These are phyloP conservation scores for Bathynomus jamesi DNA, from an alignment of 1,140 invertebrate genomes.

Conservation along the genomic window DNA sequence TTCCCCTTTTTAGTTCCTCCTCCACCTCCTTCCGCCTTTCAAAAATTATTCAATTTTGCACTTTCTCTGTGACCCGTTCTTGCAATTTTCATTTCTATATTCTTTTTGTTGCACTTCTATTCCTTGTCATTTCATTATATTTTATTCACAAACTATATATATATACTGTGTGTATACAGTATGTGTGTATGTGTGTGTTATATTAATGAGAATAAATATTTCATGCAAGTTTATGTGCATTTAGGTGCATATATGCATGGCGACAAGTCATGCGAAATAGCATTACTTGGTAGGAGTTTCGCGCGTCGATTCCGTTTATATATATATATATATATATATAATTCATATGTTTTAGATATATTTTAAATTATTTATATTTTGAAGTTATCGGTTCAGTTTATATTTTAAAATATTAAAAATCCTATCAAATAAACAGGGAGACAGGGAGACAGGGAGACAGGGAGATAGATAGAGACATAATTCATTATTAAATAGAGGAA, in stretches of 20 bases:
- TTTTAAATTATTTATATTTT: background rate
- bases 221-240: background rate
- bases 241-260: background rate
- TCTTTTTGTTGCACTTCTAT: no score
- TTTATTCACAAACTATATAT: no score
- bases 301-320: background rate
- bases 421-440: no score
- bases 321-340: background rate
- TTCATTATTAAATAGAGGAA: background rate
- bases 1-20: background rate
- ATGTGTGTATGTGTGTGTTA: background rate
- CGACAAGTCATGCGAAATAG: no score
- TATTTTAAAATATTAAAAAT: no score
- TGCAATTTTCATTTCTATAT: no score
- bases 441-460: background rate
- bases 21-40: background rate
- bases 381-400: no score
- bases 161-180: background rate
- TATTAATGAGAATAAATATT: background rate
- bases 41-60: no score
- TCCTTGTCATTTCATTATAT: no score
- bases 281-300: no score
- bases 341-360: no score
- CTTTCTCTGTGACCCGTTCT: no score
- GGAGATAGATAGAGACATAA: background rate